These are phyloP conservation scores for Propithecus perrieri DNA, from an alignment of 2,797 vertebrate genomes.

Conservation along the genomic window DNA sequence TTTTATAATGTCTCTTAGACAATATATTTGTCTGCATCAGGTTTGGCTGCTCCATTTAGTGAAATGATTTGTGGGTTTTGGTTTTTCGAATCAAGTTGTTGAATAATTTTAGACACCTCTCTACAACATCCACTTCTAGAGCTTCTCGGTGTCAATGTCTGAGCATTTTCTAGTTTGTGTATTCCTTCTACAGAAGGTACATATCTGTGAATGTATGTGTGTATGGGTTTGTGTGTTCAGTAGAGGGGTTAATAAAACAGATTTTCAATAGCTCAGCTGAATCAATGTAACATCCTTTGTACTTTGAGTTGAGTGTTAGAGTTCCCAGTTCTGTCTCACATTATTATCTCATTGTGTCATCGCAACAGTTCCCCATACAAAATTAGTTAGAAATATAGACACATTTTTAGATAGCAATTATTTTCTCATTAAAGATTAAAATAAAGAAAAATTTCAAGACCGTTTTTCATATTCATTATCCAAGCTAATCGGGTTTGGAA, in stretches of 20 bases:
- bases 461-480: neutral
- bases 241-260: neutral
- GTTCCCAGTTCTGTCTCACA: neutral
- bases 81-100: neutral
- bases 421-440: neutral
- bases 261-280: neutral
- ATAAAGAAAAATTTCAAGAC: neutral
- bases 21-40: neutral
- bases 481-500: neutral
- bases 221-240: neutral
- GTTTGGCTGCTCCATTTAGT: neutral
- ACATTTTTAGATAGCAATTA: neutral
- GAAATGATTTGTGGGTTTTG: neutral
- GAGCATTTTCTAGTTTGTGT: neutral
- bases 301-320: neutral
- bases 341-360: neutral
- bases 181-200: neutral
- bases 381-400: neutral
- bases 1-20: neutral
- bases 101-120: neutral
- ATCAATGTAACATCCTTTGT: neutral
- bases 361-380: neutral
- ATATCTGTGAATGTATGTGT: neutral
- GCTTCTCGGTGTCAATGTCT: neutral
- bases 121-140: neutral